These are phyloP conservation scores for Zoroaster sp. DNA, from an alignment of 53 echinoderm and acorn worm genomes.

Conservation along the genomic window DNA sequence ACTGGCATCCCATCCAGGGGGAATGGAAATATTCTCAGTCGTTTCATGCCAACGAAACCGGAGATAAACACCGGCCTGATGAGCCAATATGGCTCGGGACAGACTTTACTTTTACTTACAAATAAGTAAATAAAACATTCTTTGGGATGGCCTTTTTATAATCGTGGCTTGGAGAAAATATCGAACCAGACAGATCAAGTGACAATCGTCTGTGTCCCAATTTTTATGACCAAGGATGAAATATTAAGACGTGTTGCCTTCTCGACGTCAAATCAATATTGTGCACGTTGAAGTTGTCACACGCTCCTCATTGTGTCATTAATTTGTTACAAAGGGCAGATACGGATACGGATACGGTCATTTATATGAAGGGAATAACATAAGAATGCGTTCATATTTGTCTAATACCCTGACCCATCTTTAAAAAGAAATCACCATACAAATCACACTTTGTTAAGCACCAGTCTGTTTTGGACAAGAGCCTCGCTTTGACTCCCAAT, in stretches of 20 bases:
- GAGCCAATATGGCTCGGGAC: too few species aligned
- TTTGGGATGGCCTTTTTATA: too few species aligned
- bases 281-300: slow-evolving; percentile 13
- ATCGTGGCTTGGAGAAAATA: too few species aligned
- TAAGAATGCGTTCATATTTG: not conserved
- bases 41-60: too few species aligned
- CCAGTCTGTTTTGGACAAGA: too few species aligned
- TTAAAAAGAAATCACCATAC: not conserved
- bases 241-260: not conserved
- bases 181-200: not conserved
- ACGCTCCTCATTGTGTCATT: not conserved
- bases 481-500: too few species aligned
- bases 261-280: not conserved
- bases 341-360: not conserved
- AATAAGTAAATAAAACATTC: too few species aligned
- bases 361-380: not conserved
- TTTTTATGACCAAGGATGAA: not conserved
- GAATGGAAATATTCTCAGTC: too few species aligned
- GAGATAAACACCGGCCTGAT: too few species aligned
- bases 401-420: not conserved
- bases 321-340: not conserved
- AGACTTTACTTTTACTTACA: too few species aligned
- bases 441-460: not conserved
- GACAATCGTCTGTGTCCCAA: not conserved
- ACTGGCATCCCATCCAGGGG: too few species aligned